Evolutionary conservation across 2,888 invertebrate species (phyloP), one percentile per base, ranked within the genome.

Genomic region (Schizotus pectinicornis): DNA sequence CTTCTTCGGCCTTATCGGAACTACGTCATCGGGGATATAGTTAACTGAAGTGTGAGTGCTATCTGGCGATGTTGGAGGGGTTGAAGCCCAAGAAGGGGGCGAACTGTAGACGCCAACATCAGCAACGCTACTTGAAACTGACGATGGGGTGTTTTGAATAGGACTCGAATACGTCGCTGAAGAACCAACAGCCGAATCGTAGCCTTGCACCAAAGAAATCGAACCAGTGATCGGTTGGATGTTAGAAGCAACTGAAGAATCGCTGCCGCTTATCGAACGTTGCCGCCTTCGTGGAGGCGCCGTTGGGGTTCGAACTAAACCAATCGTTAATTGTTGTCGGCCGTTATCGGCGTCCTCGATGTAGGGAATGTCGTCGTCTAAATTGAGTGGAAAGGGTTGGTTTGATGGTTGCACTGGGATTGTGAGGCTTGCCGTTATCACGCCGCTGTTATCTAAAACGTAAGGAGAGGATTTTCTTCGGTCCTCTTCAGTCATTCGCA

Each of bases 371-470:
- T 88, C 87, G 58, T 86, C 84, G 70, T 87, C 86, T 64, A 84
- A 79, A 68, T 82, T 84, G 63, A 54, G 52, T 54, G 58, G 50
- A 54, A 59, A 57, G 33, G 63, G 62, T 61, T 69, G 67, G 60
- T 65, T 69, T 51, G 67, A 65, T 6, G 72, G 68, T 64, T 79
- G 78, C 8, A 79, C 76, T 62, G 92, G 91, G 81, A 93, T 91
- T 72, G 90, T 91, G 34, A 93, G 83, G 63, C 90, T 91, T 0
- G 92, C 93, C 0, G 90, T 91, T 69, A 93, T 89, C 53, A 90
- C 86, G 64, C 86, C 86, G 68, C 79, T 80, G 73, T 85, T 83
- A 73, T 85, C 78, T 39, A 76, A 61, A 9, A 81, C 74, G 82
- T 83, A 86, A 67, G 80, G 89, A 69, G 81, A 85, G 67, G 84